Conservation (phyloP, 2,888 invertebrate genomes). For the Agrilus biguttatus region DNA sequence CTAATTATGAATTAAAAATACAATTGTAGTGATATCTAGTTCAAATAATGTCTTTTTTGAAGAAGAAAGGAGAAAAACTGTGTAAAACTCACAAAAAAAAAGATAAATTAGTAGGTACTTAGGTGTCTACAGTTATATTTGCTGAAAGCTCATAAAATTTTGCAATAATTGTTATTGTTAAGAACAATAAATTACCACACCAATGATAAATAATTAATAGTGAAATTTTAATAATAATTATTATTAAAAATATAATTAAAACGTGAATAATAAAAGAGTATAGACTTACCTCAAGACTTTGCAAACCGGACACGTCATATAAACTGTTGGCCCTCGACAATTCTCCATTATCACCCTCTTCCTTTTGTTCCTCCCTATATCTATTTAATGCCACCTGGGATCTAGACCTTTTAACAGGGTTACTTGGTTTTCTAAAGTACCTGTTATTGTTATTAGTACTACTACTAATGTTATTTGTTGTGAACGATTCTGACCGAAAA, state of each 20-base stretch:
- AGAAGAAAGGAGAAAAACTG: no score
- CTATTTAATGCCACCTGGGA: conserved; percentile 30
- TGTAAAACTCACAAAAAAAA: conserved; percentile 1
- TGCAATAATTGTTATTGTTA: background rate
- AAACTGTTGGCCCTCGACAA: conserved; percentile 27
- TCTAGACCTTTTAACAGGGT: conserved; percentile 31
- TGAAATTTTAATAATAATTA: background rate
- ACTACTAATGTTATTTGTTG: conserved; percentile 13
- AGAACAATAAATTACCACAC: background rate
- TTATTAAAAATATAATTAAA: background rate
- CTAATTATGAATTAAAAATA: no score
- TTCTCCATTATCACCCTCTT: conserved; percentile 6
- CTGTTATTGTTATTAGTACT: conserved; percentile 3
- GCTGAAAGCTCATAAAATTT: background rate
- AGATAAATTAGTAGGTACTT: background rate
- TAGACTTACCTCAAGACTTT: conserved; percentile 31
- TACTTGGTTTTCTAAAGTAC: conserved; percentile 18
- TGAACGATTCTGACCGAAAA: conserved; percentile 26
- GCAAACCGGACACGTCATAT: conserved; percentile 31
- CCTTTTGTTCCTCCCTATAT: conserved; percentile 15
- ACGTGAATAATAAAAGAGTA: conserved; percentile 1
- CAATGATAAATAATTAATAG: background rate
- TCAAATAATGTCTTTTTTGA: no score
- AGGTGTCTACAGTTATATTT: background rate
- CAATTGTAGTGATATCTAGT: no score